Conservation (phyloP, 2,113 vertebrate species). For the Sciurus niger region DNA sequence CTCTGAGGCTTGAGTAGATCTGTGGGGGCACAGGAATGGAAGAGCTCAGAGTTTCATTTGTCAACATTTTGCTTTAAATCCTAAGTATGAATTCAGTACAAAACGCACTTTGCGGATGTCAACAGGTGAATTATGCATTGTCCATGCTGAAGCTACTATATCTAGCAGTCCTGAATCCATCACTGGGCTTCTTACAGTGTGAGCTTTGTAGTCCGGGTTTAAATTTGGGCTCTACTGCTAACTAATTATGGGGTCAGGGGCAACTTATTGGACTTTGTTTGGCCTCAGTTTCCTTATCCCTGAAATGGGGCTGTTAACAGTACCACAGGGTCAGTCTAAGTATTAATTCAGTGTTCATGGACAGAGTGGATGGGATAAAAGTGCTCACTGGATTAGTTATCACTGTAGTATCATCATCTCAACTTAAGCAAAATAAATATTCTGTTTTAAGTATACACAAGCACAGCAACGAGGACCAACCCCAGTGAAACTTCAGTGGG, state of each 20-base stretch:
- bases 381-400: not conserved
- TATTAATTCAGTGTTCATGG: not conserved
- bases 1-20: not conserved
- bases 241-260: too few relatives aligned
- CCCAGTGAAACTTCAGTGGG: not conserved
- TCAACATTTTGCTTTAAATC: not conserved
- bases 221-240: not conserved
- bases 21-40: not conserved
- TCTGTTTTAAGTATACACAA: not conserved
- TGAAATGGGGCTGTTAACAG: not conserved
- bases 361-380: not conserved
- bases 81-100: not conserved
- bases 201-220: not conserved
- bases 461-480: not conserved
- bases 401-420: not conserved
- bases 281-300: not conserved
- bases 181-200: not conserved
- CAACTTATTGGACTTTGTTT: not conserved
- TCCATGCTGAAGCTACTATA: not conserved
- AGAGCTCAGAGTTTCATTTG: too few relatives aligned
- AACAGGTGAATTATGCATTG: not conserved
- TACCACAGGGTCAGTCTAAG: not conserved
- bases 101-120: not conserved
- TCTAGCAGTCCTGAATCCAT: not conserved
- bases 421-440: not conserved